Conservation (phyloP, 2,113 vertebrate species). For the Lichenostomus cassidix region DNA sequence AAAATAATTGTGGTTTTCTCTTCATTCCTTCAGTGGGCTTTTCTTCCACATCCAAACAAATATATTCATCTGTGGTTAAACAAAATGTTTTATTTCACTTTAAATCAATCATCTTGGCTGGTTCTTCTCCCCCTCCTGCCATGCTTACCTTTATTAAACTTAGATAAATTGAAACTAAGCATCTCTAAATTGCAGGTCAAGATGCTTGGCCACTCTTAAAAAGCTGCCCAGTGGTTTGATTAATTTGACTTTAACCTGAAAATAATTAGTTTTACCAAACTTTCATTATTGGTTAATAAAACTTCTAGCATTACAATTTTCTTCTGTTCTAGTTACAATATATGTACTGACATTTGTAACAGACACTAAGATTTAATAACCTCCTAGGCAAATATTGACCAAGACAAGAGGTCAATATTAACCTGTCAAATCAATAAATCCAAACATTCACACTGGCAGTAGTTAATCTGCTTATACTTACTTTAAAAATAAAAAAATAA, state of each 20-base stretch:
- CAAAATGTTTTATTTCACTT: background rate
- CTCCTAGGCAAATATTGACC: slow-evolving; percentile 4
- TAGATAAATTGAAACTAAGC: background rate
- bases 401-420: slow-evolving; percentile 27
- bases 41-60: background rate
- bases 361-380: slow-evolving; percentile 23
- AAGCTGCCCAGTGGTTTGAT: slow-evolving; percentile 21
- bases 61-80: background rate
- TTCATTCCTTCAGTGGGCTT: background rate
- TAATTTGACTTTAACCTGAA: slow-evolving; percentile 55
- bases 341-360: background rate
- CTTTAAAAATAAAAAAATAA: background rate
- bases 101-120: background rate
- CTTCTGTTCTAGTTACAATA: background rate
- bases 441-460: background rate
- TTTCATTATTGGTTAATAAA: slow-evolving; percentile 36
- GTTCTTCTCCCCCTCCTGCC: background rate
- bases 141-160: background rate
- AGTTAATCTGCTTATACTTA: background rate
- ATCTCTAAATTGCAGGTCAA: slow-evolving; percentile 17
- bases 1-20: background rate
- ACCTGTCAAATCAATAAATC: slow-evolving; percentile 36
- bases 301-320: background rate
- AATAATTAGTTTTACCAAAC: slow-evolving; percentile 43
- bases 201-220: background rate